Evolutionary conservation across 92 coral and sea anemone species (phyloP).

Genomic region (Nematostella vectensis): DNA sequence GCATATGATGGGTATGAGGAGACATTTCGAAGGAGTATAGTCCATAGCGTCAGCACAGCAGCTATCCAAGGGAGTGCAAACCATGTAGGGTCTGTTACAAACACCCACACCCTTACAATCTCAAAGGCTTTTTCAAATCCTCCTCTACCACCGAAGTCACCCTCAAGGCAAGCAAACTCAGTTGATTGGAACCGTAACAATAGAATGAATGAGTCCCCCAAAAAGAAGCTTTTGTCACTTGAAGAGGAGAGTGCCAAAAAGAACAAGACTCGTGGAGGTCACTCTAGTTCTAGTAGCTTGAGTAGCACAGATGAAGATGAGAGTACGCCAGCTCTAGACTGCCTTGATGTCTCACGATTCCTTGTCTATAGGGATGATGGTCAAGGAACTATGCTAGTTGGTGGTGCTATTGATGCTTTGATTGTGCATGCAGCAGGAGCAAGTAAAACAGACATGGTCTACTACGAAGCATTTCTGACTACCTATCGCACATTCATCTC

Average conservation of each 20-base stretch:
- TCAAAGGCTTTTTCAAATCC: constrained; percentile 16
- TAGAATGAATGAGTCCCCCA: constrained; percentile 38
- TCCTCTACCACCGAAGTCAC: constrained; percentile 40
- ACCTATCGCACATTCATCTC: constrained; percentile 89
- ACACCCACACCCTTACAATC: neutral
- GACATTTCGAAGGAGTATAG: constrained; percentile 44
- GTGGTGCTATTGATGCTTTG: constrained; percentile 98
- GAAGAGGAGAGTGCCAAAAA: constrained; percentile 54
- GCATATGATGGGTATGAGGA: constrained; percentile 84
- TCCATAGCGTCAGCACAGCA: constrained; percentile 23
- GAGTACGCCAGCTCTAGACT: constrained; percentile 88
- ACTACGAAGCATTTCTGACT: constrained; percentile 88
- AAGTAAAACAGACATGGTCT: constrained; percentile 82
- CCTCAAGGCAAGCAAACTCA: constrained; percentile 30
- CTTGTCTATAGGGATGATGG: constrained; percentile 80
- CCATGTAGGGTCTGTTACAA: constrained; percentile 8
- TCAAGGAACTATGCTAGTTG: constrained; percentile 61
- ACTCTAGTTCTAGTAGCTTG: constrained; percentile 58
- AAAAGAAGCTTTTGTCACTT: constrained; percentile 64
- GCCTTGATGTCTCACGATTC: constrained; percentile 85
- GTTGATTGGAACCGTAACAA: constrained; percentile 67
- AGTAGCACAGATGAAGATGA: constrained; percentile 86
- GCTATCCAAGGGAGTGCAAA: constrained; percentile 13
- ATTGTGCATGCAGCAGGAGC: constrained; percentile 88
- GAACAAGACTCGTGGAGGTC: constrained; percentile 21